Percentiles rank a stretch among this genome's conserved stretches.
Evolutionary conservation across 2,888 invertebrate genomes (phyloP).

Genomic region (Gryllus longicercus): DNA sequence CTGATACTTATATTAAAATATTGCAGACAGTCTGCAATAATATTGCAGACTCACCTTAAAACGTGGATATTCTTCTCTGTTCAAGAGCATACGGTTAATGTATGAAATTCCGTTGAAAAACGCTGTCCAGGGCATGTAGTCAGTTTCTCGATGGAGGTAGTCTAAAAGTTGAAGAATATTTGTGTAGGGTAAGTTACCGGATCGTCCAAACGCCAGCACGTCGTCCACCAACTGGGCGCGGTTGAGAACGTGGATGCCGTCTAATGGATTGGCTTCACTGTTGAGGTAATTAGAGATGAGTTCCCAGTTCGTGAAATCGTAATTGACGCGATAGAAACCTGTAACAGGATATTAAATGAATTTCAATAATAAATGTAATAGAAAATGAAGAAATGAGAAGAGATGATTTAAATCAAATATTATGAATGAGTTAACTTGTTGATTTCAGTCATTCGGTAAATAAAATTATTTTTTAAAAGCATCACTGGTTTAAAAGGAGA

Average conservation of each 20-base stretch:
- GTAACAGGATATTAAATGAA: conserved; percentile 28
- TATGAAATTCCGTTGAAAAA: conserved; percentile 49
- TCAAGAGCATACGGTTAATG: conserved; percentile 45
- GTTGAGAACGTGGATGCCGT: conserved; percentile 50
- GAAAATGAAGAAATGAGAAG: too few species aligned
- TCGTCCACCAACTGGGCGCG: conserved; percentile 59
- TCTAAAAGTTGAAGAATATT: conserved; percentile 50
- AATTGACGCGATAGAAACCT: conserved; percentile 71
- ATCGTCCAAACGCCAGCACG: conserved; percentile 48
- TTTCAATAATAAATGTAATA: not conserved
- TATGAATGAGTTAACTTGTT: too few species aligned
- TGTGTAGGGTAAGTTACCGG: conserved; percentile 47
- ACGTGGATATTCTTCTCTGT: conserved; percentile 51
- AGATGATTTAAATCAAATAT: too few species aligned
- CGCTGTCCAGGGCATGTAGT: conserved; percentile 55
- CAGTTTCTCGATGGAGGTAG: conserved; percentile 51
- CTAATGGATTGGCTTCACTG: conserved; percentile 33
- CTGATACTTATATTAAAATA: too few species aligned
- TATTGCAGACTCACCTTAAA: not conserved
- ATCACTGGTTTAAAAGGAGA: too few species aligned
- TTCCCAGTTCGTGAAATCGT: conserved; percentile 67
- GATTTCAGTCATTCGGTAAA: too few species aligned
- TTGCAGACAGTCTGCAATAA: too few species aligned
- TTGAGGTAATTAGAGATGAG: conserved; percentile 52
- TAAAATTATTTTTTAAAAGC: too few species aligned